These are phyloP conservation scores for Callocephalon fimbriatum DNA, from an alignment of 2,113 vertebrate species.

Conservation along the genomic window DNA sequence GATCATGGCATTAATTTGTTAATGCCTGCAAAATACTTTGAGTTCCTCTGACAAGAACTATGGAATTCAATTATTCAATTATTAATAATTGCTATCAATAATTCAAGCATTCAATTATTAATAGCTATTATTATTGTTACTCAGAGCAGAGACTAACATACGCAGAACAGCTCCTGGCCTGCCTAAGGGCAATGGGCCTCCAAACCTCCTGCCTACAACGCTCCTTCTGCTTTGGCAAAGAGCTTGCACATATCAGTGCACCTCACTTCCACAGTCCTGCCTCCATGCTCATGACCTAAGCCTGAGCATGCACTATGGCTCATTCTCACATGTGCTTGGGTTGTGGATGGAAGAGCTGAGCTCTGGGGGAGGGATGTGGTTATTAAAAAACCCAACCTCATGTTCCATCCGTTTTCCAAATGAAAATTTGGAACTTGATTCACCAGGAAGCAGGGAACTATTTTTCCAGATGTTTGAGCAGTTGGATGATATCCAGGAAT, in stretches of 20 bases:
- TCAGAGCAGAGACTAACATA: not conserved
- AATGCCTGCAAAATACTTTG: not conserved
- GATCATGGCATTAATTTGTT: not conserved
- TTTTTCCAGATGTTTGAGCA: not conserved
- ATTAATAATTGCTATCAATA: not conserved
- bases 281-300: not conserved
- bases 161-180: not conserved
- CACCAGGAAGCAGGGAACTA: not conserved
- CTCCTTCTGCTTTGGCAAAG: not conserved
- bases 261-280: too few species aligned
- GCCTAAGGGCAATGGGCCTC: not conserved
- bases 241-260: accelerated
- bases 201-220: not conserved
- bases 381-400: not conserved
- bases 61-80: not conserved
- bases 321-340: too few species aligned
- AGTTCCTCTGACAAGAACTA: not conserved
- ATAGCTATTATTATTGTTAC: not conserved
- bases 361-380: not conserved
- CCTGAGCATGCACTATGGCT: not conserved
- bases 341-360: not conserved
- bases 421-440: not conserved
- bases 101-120: not conserved
- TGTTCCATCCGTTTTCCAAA: not conserved
- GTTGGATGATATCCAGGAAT: not conserved